Evolutionary conservation across 2,888 invertebrate species (phyloP), one percentile per base, ranked within the genome.

Genomic region (Lypha dubia): DNA sequence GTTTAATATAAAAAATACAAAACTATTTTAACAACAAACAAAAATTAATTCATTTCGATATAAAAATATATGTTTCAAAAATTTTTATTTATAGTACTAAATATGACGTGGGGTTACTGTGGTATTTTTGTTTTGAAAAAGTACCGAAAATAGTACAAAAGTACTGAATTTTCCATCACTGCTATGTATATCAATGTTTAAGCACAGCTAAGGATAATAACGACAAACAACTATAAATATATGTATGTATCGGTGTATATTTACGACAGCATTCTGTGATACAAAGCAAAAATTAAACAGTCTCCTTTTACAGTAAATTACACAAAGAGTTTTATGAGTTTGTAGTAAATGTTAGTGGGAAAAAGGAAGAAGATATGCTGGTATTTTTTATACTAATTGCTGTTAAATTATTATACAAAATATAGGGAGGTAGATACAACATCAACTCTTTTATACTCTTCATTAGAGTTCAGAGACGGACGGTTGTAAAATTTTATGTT

Each of bases 301-400:
- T 35, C 51, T 73, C 17, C 13, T 79, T 65, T 79, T 56, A 68
- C 74, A 53, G 20, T 62, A 46, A 68, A 83, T 71, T 70, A 63
- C n/a, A 38, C 70, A 71, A 53, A 56, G 28, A 62, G 38, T 51
- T 62, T 24, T 62, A 51, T 62, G 62, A 28, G 28, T 0, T 13
- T 41, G 49, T 20, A 17, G 15, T 38, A 6, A 41, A 3, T 65
- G 75, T 44, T 38, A 17, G 22, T 7, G n/a, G n/a, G 24, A 28
- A 6, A n/a, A 17, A 20, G 6, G 32, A 3, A 3, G 15, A 17
- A 20, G n/a, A 22, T 15, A 22, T 13, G n/a, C 5, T 2, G 9
- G 17, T 17, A 63, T 51, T 28, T 38, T 41, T 28, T 28, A 17
- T 28, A 28, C 41, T 41, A 62, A 74, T 46, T 62, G 22, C 11